Evolutionary conservation across 2,797 vertebrate genomes (phyloP).

Genomic region (Bradypodion ventrale): DNA sequence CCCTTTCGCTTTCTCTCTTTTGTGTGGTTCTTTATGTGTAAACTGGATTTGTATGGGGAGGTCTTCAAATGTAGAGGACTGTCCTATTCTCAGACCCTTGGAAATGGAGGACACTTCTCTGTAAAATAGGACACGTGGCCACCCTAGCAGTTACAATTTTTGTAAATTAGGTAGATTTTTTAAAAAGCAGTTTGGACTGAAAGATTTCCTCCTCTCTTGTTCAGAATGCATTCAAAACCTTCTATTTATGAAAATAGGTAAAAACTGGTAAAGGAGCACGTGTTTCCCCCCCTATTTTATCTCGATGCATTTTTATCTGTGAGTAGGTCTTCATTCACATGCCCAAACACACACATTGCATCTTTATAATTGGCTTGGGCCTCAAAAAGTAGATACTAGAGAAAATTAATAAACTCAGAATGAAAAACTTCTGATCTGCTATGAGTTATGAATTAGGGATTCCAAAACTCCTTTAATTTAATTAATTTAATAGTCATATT

Average conservation of each 20-base stretch:
- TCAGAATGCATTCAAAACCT: not conserved
- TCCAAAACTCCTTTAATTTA: not conserved
- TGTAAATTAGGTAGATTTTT: too few species aligned
- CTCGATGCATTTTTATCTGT: not conserved
- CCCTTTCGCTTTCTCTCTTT: not conserved
- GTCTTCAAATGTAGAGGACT: not conserved
- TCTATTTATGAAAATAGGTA: not conserved
- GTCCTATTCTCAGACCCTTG: not conserved
- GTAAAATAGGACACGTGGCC: not conserved
- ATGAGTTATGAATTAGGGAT: not conserved
- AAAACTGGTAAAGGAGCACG: not conserved
- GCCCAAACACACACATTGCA: too few species aligned
- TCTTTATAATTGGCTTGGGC: not conserved
- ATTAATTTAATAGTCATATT: too few species aligned
- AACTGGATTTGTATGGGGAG: not conserved
- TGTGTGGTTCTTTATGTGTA: not conserved
- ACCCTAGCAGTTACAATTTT: not conserved
- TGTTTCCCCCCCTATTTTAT: not conserved
- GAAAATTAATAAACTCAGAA: not conserved
- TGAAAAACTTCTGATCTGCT: too few species aligned
- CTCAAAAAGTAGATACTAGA: not conserved
- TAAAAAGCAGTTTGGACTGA: too few species aligned
- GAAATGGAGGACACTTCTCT: not conserved
- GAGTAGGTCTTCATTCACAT: not conserved
- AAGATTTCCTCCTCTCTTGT: not conserved